Conservation (phyloP, 2,888 invertebrate species). For the Tipula unca region DNA sequence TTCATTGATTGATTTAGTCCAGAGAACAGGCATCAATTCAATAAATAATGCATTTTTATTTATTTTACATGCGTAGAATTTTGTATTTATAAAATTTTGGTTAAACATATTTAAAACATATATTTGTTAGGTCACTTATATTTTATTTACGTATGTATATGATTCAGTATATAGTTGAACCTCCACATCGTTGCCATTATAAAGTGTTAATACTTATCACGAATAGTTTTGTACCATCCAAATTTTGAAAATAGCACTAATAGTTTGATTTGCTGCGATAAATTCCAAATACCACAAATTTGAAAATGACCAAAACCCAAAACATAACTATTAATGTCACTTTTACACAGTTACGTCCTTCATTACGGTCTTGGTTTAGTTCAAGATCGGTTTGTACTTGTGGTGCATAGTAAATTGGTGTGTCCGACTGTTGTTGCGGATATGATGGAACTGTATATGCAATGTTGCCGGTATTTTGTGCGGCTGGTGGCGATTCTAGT, state of each 20-base stretch:
- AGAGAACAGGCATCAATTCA: no score
- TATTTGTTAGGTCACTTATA: background rate
- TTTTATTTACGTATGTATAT: no score
- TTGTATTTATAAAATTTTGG: no score
- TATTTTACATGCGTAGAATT: no score
- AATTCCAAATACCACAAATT: background rate
- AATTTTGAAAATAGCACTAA: background rate
- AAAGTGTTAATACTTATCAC: no score
- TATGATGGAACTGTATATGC: background rate
- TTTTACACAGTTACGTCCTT: background rate
- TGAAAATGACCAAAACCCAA: background rate
- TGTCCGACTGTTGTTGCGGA: background rate
- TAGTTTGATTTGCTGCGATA: background rate
- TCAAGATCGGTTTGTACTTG: background rate
- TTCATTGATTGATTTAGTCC: no score
- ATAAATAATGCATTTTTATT: no score
- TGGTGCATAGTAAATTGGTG: background rate
- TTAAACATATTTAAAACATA: no score
- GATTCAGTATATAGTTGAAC: no score
- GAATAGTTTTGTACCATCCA: no score
- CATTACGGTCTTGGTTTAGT: background rate
- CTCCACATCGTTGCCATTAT: no score
- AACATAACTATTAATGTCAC: background rate
- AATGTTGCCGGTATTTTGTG: background rate
- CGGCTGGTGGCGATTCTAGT: background rate